These are phyloP conservation scores for Theropithecus gelada DNA, from an alignment of 2,113 vertebrate genomes.

Conservation along the genomic window DNA sequence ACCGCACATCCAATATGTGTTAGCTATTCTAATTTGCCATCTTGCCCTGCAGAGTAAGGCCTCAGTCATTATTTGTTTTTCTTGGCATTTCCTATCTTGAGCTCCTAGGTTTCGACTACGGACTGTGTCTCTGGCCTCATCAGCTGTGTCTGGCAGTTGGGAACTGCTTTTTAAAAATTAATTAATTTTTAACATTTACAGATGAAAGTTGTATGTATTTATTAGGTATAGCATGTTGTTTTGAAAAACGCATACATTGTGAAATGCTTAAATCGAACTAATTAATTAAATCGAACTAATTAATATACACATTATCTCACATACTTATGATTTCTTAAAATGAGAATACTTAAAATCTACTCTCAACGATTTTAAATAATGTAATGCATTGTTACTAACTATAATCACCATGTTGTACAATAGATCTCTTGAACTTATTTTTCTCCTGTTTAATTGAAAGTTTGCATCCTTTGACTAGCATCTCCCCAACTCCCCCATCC, in stretches of 20 bases:
- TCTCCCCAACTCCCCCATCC: not conserved
- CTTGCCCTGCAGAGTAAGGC: not conserved
- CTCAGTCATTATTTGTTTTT: not conserved
- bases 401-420: not conserved
- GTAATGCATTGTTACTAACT: not conserved
- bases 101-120: not conserved
- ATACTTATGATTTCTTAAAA: not conserved
- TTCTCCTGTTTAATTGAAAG: not conserved
- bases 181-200: not conserved
- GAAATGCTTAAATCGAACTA: not conserved
- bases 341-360: not conserved
- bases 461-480: not conserved
- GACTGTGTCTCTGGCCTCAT: not conserved
- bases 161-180: not conserved
- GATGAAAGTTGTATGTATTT: not conserved
- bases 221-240: not conserved
- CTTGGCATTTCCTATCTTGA: not conserved
- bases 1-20: not conserved
- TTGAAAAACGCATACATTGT: not conserved
- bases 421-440: not conserved
- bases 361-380: not conserved
- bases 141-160: not conserved
- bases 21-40: not conserved
- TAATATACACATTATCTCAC: not conserved
- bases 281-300: not conserved